Base-by-base conservation (phyloP, 2,888 invertebrate species). In the Rhorus exstirpatorius region DNA sequence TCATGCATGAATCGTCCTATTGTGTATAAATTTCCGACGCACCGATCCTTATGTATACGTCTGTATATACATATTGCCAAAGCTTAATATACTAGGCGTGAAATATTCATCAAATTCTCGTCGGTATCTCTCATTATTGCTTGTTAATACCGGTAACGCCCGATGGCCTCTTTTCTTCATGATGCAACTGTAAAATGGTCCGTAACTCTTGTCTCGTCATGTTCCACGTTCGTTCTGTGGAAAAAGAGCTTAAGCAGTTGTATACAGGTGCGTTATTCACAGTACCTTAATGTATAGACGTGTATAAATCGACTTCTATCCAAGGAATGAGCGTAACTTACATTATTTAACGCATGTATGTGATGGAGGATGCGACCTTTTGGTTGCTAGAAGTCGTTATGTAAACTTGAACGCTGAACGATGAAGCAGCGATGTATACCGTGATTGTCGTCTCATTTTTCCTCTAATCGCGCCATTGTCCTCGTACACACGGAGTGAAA, bases 401-500 rank as follows among this genome's bases (percentile, higher is more conserved):
- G 12, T 17, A 4, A 38, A 53, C 35, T 21, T 68, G 21, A 12
- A 68, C 51, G 24, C 24, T 35, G 21, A 6, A 65, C 49, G 19
- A 19, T 31, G 19, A 12, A 46, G 14, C 38, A 21, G 17, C n/a
- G 2, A 3, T 24, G 14, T 35, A 38, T 67, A 44, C 49, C 19
- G 17, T 35, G 77, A 77, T 67, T 61, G 61, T 46, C 60, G 60
- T 70, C 38, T 58, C 24, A 26, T 72, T 81, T 67, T 72, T 12
- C 24, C 83, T 88, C 86, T 88, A 90, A 90, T 90, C 90, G 88
- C 79, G 41, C 85, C 80, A 89, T 90, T 91, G 90, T 90, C 81
- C 83, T 49, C 75, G 58, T 63, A 79, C 67, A 17, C 63, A 84
- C 79, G 71, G 8, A 24, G 49, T 7, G 12, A 49, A 49, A 35